Conservation (phyloP, 2,113 vertebrate genomes). For the Heloderma charlesbogerti region DNA sequence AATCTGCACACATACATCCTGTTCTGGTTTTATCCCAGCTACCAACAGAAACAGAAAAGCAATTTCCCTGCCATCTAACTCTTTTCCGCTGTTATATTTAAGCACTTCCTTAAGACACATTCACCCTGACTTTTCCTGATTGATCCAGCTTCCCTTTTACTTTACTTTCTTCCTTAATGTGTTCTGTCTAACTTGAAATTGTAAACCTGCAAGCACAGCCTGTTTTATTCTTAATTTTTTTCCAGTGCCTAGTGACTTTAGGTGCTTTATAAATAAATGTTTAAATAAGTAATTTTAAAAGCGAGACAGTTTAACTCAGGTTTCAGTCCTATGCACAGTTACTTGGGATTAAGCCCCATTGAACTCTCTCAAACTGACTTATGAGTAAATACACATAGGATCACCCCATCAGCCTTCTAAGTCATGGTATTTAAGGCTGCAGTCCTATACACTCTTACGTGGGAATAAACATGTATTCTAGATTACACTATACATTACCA, state of each 20-base stretch:
- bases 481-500: neutral
- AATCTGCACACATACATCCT: neutral
- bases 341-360: neutral
- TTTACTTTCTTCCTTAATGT: neutral
- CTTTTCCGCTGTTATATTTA: neutral
- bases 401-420: neutral
- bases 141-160: neutral
- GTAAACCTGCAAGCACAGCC: neutral
- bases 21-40: neutral
- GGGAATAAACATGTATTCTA: too few relatives aligned
- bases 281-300: neutral
- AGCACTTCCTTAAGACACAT: neutral
- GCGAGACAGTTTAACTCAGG: neutral
- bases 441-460: too few relatives aligned
- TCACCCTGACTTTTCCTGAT: neutral
- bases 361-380: too few relatives aligned
- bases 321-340: neutral
- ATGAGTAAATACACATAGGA: neutral
- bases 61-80: neutral
- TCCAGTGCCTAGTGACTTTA: neutral
- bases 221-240: neutral
- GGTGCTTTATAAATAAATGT: neutral
- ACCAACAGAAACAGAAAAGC: neutral
- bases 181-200: neutral
- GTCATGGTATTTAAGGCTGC: neutral